phyloP scores from a whole-genome alignment of 2,797 vertebrate genomes.

The Netta rufina region DNA sequence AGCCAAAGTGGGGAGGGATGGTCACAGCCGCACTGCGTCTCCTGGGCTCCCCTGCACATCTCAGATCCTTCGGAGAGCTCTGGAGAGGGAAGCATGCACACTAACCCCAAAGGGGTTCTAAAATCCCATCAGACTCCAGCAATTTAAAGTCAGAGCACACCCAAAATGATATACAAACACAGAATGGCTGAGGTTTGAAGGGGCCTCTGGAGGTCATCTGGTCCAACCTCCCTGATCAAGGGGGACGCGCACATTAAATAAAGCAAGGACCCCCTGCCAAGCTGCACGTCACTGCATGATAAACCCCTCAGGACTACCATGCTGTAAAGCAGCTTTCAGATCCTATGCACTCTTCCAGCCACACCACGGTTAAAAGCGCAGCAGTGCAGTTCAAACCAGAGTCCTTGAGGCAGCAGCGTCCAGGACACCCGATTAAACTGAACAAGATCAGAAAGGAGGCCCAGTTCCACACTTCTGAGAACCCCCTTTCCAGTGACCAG shows the following conservation, averaged over 20 bases:
- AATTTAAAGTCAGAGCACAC: accelerated
- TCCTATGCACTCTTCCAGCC: background rate
- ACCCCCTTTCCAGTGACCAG: background rate
- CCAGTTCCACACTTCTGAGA: accelerated
- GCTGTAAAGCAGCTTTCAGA: background rate
- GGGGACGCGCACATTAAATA: background rate
- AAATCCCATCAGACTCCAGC: accelerated
- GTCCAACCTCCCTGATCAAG: background rate
- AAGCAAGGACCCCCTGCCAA: background rate
- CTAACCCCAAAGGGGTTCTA: background rate
- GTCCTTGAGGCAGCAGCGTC: background rate
- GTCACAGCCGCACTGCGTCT: accelerated
- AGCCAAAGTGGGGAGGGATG: accelerated
- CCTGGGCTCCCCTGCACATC: background rate
- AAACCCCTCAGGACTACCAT: background rate
- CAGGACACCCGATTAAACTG: background rate
- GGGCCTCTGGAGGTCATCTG: background rate
- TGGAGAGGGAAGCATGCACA: no score
- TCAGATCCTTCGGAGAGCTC: background rate
- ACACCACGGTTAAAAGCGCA: accelerated
- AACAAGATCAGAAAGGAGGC: background rate
- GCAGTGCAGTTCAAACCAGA: accelerated
- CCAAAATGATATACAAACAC: accelerated
- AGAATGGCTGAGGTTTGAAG: background rate
- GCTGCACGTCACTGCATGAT: accelerated